phyloP scores from a whole-genome alignment of 2,797 vertebrate genomes.

The Xenentodon cancila region DNA sequence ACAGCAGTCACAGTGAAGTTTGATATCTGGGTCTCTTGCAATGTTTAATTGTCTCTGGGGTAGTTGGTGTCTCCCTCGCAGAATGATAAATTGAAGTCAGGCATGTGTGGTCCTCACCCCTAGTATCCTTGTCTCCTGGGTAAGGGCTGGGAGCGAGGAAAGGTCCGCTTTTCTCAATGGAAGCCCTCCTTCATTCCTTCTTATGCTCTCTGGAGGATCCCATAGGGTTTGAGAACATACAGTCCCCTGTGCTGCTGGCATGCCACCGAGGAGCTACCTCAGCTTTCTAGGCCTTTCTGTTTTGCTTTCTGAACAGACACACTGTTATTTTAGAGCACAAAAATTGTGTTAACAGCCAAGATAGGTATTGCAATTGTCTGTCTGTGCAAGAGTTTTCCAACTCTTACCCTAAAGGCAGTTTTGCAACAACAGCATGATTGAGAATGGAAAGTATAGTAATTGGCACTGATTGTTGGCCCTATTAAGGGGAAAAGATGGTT shows the following conservation, averaged over 20 bases:
- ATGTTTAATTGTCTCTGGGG: slow-evolving; percentile 83
- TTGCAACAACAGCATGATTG: slow-evolving; percentile 62
- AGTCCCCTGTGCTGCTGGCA: slow-evolving; percentile 59
- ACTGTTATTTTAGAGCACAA: slow-evolving; percentile 59
- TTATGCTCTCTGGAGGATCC: slow-evolving; percentile 61
- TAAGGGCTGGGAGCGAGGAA: slow-evolving; percentile 66
- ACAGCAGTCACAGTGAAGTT: slow-evolving; percentile 72
- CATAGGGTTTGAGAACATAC: slow-evolving; percentile 65
- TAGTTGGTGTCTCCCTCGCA: slow-evolving; percentile 71
- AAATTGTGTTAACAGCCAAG: slow-evolving; percentile 41
- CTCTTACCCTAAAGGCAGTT: slow-evolving; percentile 43
- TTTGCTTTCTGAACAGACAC: slow-evolving; percentile 61
- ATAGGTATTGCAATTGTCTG: slow-evolving; percentile 64
- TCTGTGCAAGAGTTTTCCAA: slow-evolving; percentile 59
- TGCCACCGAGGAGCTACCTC: slow-evolving; percentile 68
- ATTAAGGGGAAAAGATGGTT: slow-evolving; percentile 76
- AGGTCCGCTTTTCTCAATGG: slow-evolving; percentile 68
- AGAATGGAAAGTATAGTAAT: slow-evolving; percentile 64
- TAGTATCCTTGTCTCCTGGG: slow-evolving; percentile 74
- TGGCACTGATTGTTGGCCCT: slow-evolving; percentile 79
- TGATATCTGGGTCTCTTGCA: slow-evolving; percentile 84
- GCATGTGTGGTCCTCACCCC: slow-evolving; percentile 81
- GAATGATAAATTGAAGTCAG: slow-evolving; percentile 83
- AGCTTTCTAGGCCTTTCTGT: slow-evolving; percentile 66
- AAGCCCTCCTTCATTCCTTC: slow-evolving; percentile 68